These are phyloP conservation scores for Cromileptes altivelis DNA, from an alignment of 2,113 vertebrate species.

Conservation along the genomic window DNA sequence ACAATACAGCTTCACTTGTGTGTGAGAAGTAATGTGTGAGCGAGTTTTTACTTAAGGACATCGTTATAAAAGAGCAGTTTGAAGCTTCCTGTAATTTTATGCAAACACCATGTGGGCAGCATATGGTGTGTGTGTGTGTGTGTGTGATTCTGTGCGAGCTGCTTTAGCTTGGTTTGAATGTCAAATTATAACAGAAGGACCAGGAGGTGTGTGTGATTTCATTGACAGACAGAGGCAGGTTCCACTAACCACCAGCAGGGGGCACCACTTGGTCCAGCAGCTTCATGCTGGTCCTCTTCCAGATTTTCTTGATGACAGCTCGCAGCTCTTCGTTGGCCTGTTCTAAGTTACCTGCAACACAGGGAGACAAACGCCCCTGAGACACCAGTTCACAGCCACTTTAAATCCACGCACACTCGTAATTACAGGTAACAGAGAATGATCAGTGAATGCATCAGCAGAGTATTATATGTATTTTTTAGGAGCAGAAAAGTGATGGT, in stretches of 20 bases:
- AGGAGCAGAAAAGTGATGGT: background rate
- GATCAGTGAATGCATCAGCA: background rate
- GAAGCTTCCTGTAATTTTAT: conserved; percentile 33
- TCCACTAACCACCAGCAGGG: conserved; percentile 97
- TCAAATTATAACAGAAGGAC: conserved; percentile 21
- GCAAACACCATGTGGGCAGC: conserved; percentile 35
- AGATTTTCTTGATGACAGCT: conserved; percentile 99
- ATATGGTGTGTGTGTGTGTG: conserved; percentile 27
- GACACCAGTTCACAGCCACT: conserved; percentile 36
- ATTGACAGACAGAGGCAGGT: conserved; percentile 18
- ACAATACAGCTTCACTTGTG: conserved; percentile 47
- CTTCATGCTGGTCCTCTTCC: conserved; percentile 99
- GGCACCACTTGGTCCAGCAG: conserved; percentile 99
- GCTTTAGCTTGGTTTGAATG: conserved; percentile 26
- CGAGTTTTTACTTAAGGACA: background rate
- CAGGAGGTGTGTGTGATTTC: conserved; percentile 23
- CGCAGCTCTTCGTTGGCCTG: conserved; percentile 98
- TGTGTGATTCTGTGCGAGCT: background rate
- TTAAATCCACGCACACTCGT: conserved; percentile 1
- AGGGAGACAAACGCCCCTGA: conserved; percentile 30
- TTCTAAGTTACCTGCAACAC: conserved; percentile 92
- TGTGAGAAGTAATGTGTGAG: background rate
- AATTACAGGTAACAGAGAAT: background rate
- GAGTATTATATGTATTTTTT: background rate
- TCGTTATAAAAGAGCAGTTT: conserved; percentile 11